Evolutionary conservation across 2,113 vertebrate species (phyloP), one percentile per base, ranked within the genome.

Genomic region (Megalops atlanticus): DNA sequence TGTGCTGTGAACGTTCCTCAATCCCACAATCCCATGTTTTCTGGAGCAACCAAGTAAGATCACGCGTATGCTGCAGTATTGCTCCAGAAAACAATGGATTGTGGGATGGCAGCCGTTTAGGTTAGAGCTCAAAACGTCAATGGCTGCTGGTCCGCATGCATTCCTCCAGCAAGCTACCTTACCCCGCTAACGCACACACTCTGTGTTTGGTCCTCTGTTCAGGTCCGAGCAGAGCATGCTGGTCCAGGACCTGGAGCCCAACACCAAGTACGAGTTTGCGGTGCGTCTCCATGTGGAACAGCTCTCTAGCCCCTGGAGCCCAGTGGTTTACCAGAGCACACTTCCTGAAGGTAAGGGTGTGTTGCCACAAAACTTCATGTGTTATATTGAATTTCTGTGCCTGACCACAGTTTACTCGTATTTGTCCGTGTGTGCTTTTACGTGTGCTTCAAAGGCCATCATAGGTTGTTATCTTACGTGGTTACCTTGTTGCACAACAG

Each of bases 221-320:
- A 99, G 98, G 12, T 93, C 93, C 72, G 95, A 96, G 81, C 96
- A 96, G 79, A 96, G 93, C 41, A 91, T 97, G 89, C 82, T 92
- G 78, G 89, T 99, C 72, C 93, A 94, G 75, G 95, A 92, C 78
- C 92, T 99, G 79, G 89, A 92, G 87, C 90, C 96, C 76, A 97
- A 96, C 91, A 99, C 97, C 38, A 96, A 92, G 83, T 99, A 99
- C 72, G 98, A 99, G 88, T 98, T 99, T 94, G 95, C 97, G 12
- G 97, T 99, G 40, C 95, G 98, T 78, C 86, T 99, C 75, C 96
- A 99, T 0, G 94, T 96, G 88, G 98, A 96, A 82, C 95, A 96
- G 86, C 95, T 97, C 80, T 97, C 96, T 11, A 99, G 98, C 79
- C 94, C 96, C 27, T 99, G 98, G 98, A 99, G 98, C 76, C 92